Evolutionary conservation across 2,113 vertebrate species (phyloP), one percentile per base, ranked within the genome.

Genomic region (Azemiops feae): DNA sequence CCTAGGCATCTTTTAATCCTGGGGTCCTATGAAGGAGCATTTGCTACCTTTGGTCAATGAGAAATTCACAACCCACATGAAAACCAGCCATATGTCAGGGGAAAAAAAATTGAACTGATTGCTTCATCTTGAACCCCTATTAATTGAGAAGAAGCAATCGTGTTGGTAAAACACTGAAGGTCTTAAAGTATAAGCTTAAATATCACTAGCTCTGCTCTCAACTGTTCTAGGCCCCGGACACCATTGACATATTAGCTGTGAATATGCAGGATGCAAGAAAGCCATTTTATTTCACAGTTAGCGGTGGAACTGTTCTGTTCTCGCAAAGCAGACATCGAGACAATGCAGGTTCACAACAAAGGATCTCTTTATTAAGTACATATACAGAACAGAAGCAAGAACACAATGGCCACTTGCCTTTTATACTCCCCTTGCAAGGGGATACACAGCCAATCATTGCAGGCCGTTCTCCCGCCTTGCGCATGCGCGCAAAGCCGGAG

Each of bases 71-170:
- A 86, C 45, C 45, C 54, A 89, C 89, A 91, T 93, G 91, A 90
- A 91, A 92, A 52, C 69, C 88, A 55, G 43, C 22, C 7, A 45
- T 43, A 25, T 4, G 53, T 60, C 58, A 27, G 64, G 94, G 85
- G 92, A 6, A 88, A 69, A 69, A 94, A 95, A 95, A 97, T 85
- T 90, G 90, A 58, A 30, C 58, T 57, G 92, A 57, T 85, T 89
- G 92, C 89, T 92, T 92, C 92, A 58, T 89, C 88, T 85, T 92
- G 88, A 89, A 8, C 88, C 30, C 9, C 30, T 4, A 1, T 92
- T 91, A 52, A 47, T 45, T 25, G 12, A 60, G 57, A 92, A 47
- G 43, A 45, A 58, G 60, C 39, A 27, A 14, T 43, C 57, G 58
- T 50, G 11, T 30, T 89, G 88, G n/a, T 30, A 30, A 4, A 10